Evolutionary conservation across 1,140 invertebrate genomes (phyloP), one percentile per base, ranked within the genome.

Genomic region (Hycleus cichorii): DNA sequence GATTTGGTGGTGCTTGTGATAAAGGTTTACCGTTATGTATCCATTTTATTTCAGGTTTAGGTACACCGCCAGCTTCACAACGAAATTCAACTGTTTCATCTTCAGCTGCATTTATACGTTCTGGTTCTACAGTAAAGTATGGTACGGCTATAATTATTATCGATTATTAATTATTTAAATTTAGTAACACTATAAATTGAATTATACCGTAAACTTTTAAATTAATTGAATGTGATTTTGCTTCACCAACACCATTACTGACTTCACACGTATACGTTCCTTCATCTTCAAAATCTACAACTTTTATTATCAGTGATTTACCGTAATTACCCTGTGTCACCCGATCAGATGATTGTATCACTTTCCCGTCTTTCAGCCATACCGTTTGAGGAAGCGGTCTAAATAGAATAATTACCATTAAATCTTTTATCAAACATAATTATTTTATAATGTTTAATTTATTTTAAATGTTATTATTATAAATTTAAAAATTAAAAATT

Each of bases 21-120:
- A 97, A 86, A 0, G 91, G 89, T 68, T 88, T 87, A 39, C 96
- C 95, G 79, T 99, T 98, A 74, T 97, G 87, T 51, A 95, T 96
- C 97, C 97, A 99, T 66, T 91, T 85, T 48, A 97, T 93, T 60
- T 89, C 82, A 0, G 97, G 96, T 49, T 87, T 81, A 0, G 97
- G 97, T 2, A 85, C 83, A 57, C 95, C 96, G 6, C 80, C 83
- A 0, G 96, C 96, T 56, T 86, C 81, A 75, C 97, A 99, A 45
- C 81, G 78, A 68, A 99, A 94, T 62, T 84, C 82, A 0, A 90
- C 88, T 7, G 83, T 89, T 72, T 97, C 95, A 47, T 90, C 93
- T 78, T 97, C 94, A 10, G 95, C 91, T 3, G 87, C 87, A 67
- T 91, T 92, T 46, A 89, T 80, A 62, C 93, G 85, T 71, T 93